A percentile compares a stretch with the other conserved stretches of the same genome.
These are phyloP conservation scores for Synanthedon myopaeformis DNA, from an alignment of 2,888 invertebrate species.

Conservation along the genomic window DNA sequence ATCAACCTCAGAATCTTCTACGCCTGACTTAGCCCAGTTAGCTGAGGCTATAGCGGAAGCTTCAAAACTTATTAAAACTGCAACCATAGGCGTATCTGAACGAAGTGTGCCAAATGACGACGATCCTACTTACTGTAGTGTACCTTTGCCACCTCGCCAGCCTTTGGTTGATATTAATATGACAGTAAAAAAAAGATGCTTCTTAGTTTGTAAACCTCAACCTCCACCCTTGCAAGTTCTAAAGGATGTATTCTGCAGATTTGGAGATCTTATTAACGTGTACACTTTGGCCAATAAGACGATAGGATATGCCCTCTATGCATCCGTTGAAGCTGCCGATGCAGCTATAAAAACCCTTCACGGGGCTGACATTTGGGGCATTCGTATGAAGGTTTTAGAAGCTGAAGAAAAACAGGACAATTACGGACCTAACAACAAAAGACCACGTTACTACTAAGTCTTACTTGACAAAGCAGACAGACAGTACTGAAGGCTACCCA, in stretches of 20 bases:
- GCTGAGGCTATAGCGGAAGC: constrained; percentile 84
- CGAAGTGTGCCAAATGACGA: constrained; percentile 24
- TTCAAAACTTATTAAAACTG: constrained; percentile 78
- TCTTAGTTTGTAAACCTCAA: constrained; percentile 73
- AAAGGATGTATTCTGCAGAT: constrained; percentile 90
- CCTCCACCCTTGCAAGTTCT: constrained; percentile 83
- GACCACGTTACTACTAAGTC: neutral
- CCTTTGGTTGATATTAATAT: constrained; percentile 77
- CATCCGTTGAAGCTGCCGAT: constrained; percentile 79
- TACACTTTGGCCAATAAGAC: constrained; percentile 90
- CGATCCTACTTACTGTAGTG: constrained; percentile 71
- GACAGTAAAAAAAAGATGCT: constrained; percentile 74
- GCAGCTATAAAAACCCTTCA: constrained; percentile 79
- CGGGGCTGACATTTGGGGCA: constrained; percentile 89
- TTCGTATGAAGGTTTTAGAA: constrained; percentile 87
- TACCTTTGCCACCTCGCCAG: constrained; percentile 78
- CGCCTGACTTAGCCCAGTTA: constrained; percentile 74
- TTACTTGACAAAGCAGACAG: neutral
- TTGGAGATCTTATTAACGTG: constrained; percentile 90
- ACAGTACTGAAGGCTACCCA: neutral
- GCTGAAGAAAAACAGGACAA: constrained; percentile 75
- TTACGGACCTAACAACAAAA: constrained; percentile 11
- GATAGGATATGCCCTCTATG: constrained; percentile 92
- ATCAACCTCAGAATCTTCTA: constrained; percentile 21
- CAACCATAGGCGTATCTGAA: constrained; percentile 44